phyloP scores from a whole-genome alignment of 2,797 vertebrate species.

The Aeoliscus strigatus region DNA sequence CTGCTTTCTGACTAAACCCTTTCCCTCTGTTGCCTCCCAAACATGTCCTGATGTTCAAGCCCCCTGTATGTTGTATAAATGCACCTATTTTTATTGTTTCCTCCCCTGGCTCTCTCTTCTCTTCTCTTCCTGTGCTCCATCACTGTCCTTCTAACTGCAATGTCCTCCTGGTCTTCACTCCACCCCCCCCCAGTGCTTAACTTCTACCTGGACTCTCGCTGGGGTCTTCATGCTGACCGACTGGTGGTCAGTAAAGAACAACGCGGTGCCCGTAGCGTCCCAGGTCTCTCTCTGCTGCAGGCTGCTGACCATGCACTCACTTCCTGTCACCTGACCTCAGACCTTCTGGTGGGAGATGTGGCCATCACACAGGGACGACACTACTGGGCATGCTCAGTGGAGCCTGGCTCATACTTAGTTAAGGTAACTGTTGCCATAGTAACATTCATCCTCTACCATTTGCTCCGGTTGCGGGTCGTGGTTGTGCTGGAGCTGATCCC shows the following conservation, averaged over 20 bases:
- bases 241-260: conserved; percentile 94
- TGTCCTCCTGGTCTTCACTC: conserved; percentile 5
- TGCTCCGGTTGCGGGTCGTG: too few relatives aligned
- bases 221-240: conserved; percentile 89
- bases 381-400: conserved; percentile 96
- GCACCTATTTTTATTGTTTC: conserved; percentile 6
- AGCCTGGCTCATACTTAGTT: conserved; percentile 92
- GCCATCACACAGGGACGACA: conserved; percentile 92
- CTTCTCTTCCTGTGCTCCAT: conserved; percentile 2
- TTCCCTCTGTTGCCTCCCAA: conserved; percentile 22
- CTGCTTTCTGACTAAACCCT: conserved; percentile 36
- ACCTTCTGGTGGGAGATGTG: conserved; percentile 90
- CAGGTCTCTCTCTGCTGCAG: conserved; percentile 89
- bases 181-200: conserved; percentile 79
- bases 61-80: conserved; percentile 21
- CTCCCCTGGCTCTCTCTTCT: conserved; percentile 10
- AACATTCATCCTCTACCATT: too few relatives aligned
- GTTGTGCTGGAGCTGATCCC: too few relatives aligned
- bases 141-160: conserved; percentile 4
- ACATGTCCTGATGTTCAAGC: conserved; percentile 1
- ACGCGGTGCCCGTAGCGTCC: conserved; percentile 87
- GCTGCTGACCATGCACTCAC: conserved; percentile 90
- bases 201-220: conserved; percentile 93
- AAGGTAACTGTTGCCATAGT: conserved; percentile 64
- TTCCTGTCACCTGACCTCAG: conserved; percentile 92